These are phyloP conservation scores for Nysson spinosus DNA, from an alignment of 2,888 invertebrate genomes.

Conservation along the genomic window DNA sequence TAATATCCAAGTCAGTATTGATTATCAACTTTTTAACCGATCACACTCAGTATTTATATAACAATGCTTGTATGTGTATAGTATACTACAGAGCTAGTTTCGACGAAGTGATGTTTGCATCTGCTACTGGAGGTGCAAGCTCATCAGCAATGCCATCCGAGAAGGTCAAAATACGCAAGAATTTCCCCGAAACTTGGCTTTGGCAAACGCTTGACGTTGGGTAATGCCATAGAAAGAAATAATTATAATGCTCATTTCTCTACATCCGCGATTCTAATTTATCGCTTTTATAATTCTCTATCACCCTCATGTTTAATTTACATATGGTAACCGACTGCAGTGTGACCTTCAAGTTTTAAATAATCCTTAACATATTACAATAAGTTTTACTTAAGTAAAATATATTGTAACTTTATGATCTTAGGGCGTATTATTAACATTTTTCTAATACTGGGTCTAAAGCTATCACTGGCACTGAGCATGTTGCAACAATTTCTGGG, in stretches of 20 bases:
- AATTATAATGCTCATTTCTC: constrained; percentile 26
- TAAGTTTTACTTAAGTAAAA: too few species aligned
- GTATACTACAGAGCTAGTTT: constrained; percentile 79
- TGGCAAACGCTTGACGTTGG: constrained; percentile 81
- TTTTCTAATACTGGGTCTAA: too few species aligned
- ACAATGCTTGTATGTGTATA: constrained; percentile 72
- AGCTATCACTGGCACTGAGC: too few species aligned
- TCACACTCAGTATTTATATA: constrained; percentile 52
- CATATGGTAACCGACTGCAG: background rate
- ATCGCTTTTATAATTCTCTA: constrained; percentile 4
- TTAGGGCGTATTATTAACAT: too few species aligned
- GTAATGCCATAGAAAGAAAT: constrained; percentile 77
- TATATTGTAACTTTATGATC: too few species aligned
- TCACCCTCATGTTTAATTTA: background rate
- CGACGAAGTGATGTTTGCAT: constrained; percentile 68
- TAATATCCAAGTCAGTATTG: constrained; percentile 34
- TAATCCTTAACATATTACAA: too few species aligned
- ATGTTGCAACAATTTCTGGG: too few species aligned
- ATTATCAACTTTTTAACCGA: constrained; percentile 29
- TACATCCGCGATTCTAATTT: background rate
- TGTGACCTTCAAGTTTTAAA: too few species aligned
- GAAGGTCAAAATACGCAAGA: constrained; percentile 79
- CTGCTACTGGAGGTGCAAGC: constrained; percentile 62
- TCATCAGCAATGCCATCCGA: constrained; percentile 65
- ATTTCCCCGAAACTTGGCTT: constrained; percentile 87